These are phyloP conservation scores for Trogon melanurus DNA, from an alignment of 2,113 vertebrate species.

Conservation along the genomic window DNA sequence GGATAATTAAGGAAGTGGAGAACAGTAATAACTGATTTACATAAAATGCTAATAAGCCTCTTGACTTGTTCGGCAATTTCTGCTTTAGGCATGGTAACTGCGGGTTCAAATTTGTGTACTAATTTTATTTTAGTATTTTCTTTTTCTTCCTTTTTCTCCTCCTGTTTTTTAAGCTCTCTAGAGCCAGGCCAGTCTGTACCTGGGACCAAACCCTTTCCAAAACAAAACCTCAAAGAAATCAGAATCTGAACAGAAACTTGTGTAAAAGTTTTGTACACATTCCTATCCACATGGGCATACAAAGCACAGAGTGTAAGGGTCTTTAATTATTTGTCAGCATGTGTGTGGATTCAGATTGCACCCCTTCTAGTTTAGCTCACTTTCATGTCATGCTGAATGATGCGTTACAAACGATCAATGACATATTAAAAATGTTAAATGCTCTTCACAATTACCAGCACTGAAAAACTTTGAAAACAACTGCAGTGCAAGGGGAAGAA, in stretches of 20 bases:
- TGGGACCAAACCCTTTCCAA: neutral
- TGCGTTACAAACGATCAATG: neutral
- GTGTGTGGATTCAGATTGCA: neutral
- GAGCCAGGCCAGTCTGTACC: neutral
- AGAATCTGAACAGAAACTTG: neutral
- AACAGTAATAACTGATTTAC: constrained; percentile 97
- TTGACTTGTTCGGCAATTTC: constrained; percentile 88
- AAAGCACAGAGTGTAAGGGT: neutral
- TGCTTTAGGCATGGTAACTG: constrained; percentile 80
- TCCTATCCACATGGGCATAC: neutral
- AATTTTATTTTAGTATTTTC: constrained; percentile 77
- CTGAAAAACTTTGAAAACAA: neutral
- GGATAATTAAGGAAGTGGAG: constrained; percentile 99
- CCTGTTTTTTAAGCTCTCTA: constrained; percentile 3
- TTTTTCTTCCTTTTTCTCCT: neutral
- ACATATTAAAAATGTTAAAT: neutral
- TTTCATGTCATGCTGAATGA: neutral
- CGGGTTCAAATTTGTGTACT: constrained; percentile 81
- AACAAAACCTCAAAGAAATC: neutral
- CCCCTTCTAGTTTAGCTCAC: neutral
- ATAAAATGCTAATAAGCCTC: constrained; percentile 99
- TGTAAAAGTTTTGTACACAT: neutral
- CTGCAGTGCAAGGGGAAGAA: neutral
- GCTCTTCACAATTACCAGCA: neutral
- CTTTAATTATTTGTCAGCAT: constrained; percentile 26